phyloP scores from a whole-genome alignment of 2,797 vertebrate species.

The Argya squamiceps region DNA sequence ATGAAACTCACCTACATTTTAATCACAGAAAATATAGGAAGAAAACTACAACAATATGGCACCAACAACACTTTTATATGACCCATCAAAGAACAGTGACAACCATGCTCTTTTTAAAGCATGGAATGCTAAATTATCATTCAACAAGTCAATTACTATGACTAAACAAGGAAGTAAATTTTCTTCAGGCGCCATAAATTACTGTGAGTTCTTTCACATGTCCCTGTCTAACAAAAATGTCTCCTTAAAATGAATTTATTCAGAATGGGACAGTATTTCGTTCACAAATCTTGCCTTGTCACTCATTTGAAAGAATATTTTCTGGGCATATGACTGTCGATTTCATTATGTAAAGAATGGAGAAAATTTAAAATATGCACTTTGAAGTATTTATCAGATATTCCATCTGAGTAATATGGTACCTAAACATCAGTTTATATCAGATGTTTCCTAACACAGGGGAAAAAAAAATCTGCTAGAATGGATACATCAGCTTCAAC shows the following conservation, averaged over 20 bases:
- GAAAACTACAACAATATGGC: not conserved
- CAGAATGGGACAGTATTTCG: not conserved
- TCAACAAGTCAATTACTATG: not conserved
- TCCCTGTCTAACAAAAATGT: not conserved
- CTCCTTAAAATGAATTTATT: not conserved
- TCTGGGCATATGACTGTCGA: not conserved
- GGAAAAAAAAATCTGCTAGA: not conserved
- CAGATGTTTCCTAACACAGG: not conserved
- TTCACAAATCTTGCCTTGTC: not conserved
- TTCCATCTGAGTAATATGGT: not conserved
- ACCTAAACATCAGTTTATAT: not conserved
- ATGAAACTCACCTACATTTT: not conserved
- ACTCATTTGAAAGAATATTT: not conserved
- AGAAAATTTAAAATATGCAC: not conserved
- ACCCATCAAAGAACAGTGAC: not conserved
- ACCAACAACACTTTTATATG: not conserved
- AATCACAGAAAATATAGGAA: not conserved
- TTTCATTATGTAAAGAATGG: not conserved
- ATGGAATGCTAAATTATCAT: not conserved
- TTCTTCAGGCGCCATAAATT: not conserved
- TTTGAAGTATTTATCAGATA: not conserved
- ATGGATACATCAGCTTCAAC: not conserved
- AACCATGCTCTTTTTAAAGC: not conserved
- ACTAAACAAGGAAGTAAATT: not conserved
- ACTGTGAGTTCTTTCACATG: not conserved